Evolutionary conservation across 2,888 invertebrate genomes (phyloP), one percentile per base, ranked within the genome.

Genomic region (Deilephila elpenor): DNA sequence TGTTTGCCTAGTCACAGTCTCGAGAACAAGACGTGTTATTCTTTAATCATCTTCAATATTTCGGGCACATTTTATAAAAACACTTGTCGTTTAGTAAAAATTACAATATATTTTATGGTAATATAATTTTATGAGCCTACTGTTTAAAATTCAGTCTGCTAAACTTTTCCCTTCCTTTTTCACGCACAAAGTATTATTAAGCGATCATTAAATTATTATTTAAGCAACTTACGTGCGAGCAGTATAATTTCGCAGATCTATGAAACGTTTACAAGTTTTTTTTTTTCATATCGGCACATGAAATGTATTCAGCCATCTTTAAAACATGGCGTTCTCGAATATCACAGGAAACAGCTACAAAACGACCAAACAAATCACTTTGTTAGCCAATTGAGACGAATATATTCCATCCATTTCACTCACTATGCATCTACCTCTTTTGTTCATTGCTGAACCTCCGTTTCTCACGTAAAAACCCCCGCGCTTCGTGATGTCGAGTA

Each of bases 391-490:
- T 5, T 8, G 29, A 60, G 60, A 60, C 17, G 29, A 25, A 25
- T 17, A 25, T 60, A 60, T 25, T 25, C 44, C 20, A 25, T 44
- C 64, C 44, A 51, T 67, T 44, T 67, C 44, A 67, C 19, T 56
- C 44, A 25, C 11, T 37, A 17, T 44, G 1, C 25, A 32, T 5
- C 51, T 67, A 8, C 51, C 67, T 20, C 25, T 67, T 67, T 67
- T 19, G 3, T 67, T 51, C 51, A 6, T 51, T 37, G 44, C 20
- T 20, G 25, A 51, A 67, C 44, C 44, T 67, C 51, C 25, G 44
- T 51, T 67, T 67, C 44, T 44, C 6, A 20, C 25, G 71, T 19
- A 59, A 71, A 60, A 71, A 71, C 60, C 71, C 60, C 71, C 71
- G 59, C 71, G 71, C 60, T 34, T 44, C 59, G 29, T 37, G 44